Percentiles rank a stretch among this genome's conserved stretches.
Conservation (phyloP, 2,113 vertebrate genomes). For the Gallinago undulata region DNA sequence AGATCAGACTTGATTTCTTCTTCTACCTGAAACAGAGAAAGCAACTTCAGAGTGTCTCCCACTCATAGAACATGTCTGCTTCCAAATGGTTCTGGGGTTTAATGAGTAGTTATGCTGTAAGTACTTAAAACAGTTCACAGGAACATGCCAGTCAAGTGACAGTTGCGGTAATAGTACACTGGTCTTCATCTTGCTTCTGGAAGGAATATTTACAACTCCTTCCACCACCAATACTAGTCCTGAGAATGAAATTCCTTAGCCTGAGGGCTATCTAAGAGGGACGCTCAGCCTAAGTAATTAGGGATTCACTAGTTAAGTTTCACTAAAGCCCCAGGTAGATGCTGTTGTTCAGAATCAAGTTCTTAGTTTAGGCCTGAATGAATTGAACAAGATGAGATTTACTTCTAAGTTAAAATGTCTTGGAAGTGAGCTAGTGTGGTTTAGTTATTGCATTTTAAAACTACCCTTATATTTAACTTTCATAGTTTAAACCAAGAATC, state of each 20-base stretch:
- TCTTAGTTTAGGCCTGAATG: neutral
- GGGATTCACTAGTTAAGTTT: neutral
- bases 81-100: neutral
- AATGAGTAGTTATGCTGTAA: neutral
- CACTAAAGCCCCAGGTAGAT: neutral
- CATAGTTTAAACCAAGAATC: neutral
- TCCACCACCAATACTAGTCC: neutral
- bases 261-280: neutral
- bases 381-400: neutral
- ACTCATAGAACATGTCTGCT: neutral
- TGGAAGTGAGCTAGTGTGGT: neutral
- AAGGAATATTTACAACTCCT: neutral
- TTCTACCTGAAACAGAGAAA: conserved; percentile 75
- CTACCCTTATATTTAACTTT: neutral
- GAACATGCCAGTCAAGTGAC: neutral
- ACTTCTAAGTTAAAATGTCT: neutral
- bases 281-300: neutral
- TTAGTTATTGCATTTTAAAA: neutral
- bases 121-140: neutral
- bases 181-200: neutral
- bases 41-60: neutral
- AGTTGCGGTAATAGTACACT: neutral
- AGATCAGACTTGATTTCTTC: conserved; percentile 91
- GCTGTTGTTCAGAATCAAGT: neutral
- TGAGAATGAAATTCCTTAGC: neutral